Conservation (phyloP, 2,888 invertebrate genomes). For the Carpatolechia fugitivella region DNA sequence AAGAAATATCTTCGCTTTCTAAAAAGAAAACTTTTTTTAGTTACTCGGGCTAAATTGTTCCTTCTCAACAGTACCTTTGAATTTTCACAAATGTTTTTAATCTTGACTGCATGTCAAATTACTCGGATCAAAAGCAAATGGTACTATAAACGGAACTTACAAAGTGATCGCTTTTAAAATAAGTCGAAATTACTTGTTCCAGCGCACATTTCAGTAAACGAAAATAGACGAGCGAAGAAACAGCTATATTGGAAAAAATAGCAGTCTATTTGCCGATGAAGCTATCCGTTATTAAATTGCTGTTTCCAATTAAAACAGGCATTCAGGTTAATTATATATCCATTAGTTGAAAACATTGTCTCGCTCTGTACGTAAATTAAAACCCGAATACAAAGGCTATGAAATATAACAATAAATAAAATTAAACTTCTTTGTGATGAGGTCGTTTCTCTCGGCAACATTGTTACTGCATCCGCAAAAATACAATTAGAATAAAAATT, state of each 20-base stretch:
- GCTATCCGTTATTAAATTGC: constrained; percentile 3
- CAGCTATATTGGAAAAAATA: constrained; percentile 6
- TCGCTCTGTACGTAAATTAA: background rate
- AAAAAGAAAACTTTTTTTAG: no score
- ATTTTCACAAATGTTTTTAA: no score
- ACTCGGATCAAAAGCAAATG: no score
- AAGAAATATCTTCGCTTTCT: no score
- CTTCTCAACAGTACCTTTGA: no score
- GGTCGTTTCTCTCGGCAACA: no score
- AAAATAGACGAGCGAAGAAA: constrained; percentile 3
- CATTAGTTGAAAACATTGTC: constrained; percentile 1
- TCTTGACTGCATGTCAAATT: no score
- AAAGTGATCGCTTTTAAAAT: no score
- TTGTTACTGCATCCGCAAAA: background rate
- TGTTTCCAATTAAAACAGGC: background rate
- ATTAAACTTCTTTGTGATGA: no score
- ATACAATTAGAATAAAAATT: background rate
- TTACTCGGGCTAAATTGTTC: no score
- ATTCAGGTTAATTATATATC: background rate
- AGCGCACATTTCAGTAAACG: background rate
- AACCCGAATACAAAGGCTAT: background rate
- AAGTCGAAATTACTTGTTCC: background rate
- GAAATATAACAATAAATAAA: background rate
- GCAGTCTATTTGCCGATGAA: background rate
- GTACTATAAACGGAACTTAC: no score